phyloP scores from a whole-genome alignment of 1,140 invertebrate genomes.

The Drosophila santomea region DNA sequence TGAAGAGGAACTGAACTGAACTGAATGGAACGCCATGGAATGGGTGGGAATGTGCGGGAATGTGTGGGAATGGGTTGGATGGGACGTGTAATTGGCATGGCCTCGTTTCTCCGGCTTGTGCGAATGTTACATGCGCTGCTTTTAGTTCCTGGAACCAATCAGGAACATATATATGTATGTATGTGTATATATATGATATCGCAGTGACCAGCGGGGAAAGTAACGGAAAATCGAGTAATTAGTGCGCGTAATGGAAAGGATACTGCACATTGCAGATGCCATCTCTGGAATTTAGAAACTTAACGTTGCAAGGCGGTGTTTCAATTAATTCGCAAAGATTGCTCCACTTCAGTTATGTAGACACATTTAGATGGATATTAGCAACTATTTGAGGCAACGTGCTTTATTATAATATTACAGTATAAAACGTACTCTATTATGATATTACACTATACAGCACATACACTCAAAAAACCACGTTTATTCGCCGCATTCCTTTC shows the following conservation, averaged over 20 bases:
- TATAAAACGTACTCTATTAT: no score
- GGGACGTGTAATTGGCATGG: conserved; percentile 48
- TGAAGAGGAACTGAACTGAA: conserved; percentile 2
- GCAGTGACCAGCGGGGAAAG: conserved; percentile 11
- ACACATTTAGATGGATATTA: no score
- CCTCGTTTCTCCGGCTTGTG: conserved; percentile 32
- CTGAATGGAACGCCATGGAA: background rate
- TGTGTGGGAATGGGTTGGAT: conserved; percentile 24
- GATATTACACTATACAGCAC: background rate
- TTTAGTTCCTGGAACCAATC: conserved; percentile 41
- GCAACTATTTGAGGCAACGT: no score
- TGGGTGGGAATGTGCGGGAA: conserved; percentile 2
- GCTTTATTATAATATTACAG: no score
- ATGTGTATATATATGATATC: background rate
- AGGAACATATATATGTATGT: conserved; percentile 1
- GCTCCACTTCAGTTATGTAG: background rate
- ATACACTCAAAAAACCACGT: background rate
- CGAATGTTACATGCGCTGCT: conserved; percentile 30
- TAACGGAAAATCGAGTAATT: conserved; percentile 7
- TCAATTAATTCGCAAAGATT: no score
- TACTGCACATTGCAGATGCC: background rate
- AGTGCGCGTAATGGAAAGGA: conserved; percentile 22
- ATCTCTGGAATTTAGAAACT: conserved; percentile 18
- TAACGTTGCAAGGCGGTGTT: background rate
- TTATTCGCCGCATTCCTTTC: conserved; percentile 31